Evolutionary conservation across 2,888 invertebrate genomes (phyloP), one percentile per base, ranked within the genome.

Genomic region (Anoncus sp.): DNA sequence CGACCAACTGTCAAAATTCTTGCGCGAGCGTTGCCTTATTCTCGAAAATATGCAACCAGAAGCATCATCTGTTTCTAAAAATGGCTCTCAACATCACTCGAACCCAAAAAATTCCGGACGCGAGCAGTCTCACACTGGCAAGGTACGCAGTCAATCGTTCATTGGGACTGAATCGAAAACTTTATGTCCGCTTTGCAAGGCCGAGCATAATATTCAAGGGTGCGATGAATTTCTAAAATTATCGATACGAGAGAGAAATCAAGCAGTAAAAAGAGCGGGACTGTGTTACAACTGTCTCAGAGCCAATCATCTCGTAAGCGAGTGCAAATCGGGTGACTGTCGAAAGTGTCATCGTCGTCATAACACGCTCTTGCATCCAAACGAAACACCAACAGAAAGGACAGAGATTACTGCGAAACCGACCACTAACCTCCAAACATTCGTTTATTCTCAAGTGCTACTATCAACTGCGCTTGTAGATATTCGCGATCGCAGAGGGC

Each of bases 221-320:
- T 73, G 78, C 35, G 55, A 67, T 12, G 12, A 74, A 71, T 75
- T 78, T 35, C 2, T 35, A 12, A 53, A 40, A 62, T 62, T 31
- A 31, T 31, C 71, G 10, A 53, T 16, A 10, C 6, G n/a, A 20
- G 49, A 51, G 2, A 59, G n/a, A 70, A 69, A 31, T 10, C 51
- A 27, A 43, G 4, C 57, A 12, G 40, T 72, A 22, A 77, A 72
- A 67, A 45, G 16, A 14, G n/a, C 16, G 7, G 69, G 74, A 10
- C 27, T 74, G 6, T 78, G 70, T 53, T 78, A 53, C 31, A 70
- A 70, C 35, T 78, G 77, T 49, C 38, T 78, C 2, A 35, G 47
- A 22, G 4, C 43, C 5, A 57, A 57, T 55, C 74, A 78, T 51
- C 31, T 10, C 27, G 47, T 74, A 5, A 18, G 22, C 10, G 43